A percentile compares a stretch with the other conserved stretches of the same genome.
phyloP scores from a whole-genome alignment of 2,888 invertebrate genomes.

The Mycalesis mineus region DNA sequence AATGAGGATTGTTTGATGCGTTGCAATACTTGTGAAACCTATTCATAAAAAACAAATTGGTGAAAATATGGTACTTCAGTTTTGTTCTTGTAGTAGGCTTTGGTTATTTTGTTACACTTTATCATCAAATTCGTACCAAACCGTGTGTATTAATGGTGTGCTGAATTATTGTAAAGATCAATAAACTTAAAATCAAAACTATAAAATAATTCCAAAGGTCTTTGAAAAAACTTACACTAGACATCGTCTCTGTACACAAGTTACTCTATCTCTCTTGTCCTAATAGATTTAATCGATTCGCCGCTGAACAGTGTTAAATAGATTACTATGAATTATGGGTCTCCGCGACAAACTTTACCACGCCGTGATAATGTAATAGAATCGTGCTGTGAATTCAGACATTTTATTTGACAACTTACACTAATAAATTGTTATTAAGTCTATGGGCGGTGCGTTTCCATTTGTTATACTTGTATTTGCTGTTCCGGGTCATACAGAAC shows the following conservation, averaged over 20 bases:
- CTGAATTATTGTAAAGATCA: too few species aligned
- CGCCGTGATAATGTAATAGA: slow-evolving; percentile 21
- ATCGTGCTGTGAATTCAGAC: slow-evolving; percentile 20
- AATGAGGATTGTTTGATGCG: too few species aligned
- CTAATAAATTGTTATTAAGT: slow-evolving; percentile 16
- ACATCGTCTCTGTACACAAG: neutral
- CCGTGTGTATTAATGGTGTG: too few species aligned
- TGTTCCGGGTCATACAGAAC: neutral
- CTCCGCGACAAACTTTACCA: slow-evolving; percentile 18
- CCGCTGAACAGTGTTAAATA: slow-evolving; percentile 36
- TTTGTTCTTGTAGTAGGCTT: too few species aligned
- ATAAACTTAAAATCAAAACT: neutral
- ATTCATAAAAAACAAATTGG: too few species aligned
- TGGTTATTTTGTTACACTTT: too few species aligned
- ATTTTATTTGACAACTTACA: slow-evolving; percentile 21
- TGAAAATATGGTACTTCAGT: too few species aligned
- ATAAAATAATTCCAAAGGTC: too few species aligned
- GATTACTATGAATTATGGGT: slow-evolving; percentile 34
- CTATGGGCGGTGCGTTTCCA: slow-evolving; percentile 7
- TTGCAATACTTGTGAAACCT: too few species aligned
- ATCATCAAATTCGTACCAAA: too few species aligned
- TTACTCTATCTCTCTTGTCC: slow-evolving; percentile 17
- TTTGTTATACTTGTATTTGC: slow-evolving; percentile 5
- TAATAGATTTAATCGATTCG: slow-evolving; percentile 35
- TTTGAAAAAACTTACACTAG: neutral